Conservation (phyloP, 2,888 invertebrate genomes). For the Bombylius major region DNA sequence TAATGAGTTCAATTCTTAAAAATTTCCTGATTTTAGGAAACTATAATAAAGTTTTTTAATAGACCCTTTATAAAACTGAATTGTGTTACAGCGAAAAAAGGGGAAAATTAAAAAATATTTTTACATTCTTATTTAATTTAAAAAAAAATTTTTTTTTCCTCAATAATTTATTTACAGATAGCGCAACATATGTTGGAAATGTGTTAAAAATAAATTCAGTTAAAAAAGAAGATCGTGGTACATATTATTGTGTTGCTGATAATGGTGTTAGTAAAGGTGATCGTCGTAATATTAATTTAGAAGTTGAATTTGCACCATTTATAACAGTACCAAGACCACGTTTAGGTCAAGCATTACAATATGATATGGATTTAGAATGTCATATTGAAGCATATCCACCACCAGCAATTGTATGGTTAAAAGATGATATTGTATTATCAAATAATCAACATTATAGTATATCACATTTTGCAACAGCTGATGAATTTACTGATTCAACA, state of each 20-base stretch:
- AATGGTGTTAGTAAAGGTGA: constrained; percentile 80
- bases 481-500: constrained; percentile 85
- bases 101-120: too few relatives aligned
- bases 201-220: constrained; percentile 62
- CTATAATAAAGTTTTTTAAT: too few relatives aligned
- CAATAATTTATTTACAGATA: constrained; percentile 24
- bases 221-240: constrained; percentile 80
- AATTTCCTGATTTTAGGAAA: too few relatives aligned
- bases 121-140: too few relatives aligned
- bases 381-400: constrained; percentile 91
- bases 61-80: too few relatives aligned
- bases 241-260: constrained; percentile 87
- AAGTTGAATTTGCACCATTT: constrained; percentile 81
- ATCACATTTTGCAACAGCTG: constrained; percentile 82
- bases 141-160: too few relatives aligned
- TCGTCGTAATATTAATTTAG: constrained; percentile 73
- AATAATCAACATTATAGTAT: constrained; percentile 88
- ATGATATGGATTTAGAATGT: constrained; percentile 89
- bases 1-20: too few relatives aligned
- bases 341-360: constrained; percentile 75
- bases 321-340: constrained; percentile 73
- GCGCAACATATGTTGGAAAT: constrained; percentile 55
- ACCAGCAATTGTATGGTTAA: constrained; percentile 83
- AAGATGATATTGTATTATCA: constrained; percentile 65
- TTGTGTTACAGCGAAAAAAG: too few relatives aligned